These are phyloP conservation scores for Nycticorax nycticorax DNA, from an alignment of 2,113 vertebrate species.

Conservation along the genomic window DNA sequence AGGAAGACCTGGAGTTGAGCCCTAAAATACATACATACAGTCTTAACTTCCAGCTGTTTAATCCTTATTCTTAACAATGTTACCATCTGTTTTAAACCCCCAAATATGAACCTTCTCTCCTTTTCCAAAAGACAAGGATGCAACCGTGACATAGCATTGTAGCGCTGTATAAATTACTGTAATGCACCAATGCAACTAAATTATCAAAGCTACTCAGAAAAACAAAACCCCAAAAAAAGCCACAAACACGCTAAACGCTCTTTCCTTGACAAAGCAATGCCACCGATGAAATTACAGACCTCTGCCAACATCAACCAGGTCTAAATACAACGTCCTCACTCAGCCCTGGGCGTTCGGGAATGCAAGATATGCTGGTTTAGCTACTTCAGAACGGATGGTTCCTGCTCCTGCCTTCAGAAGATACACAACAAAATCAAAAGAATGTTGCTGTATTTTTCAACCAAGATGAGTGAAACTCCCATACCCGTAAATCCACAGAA, in stretches of 20 bases:
- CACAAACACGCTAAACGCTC: rapidly evolving
- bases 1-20: background rate
- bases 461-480: background rate
- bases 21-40: background rate
- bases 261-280: background rate
- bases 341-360: background rate
- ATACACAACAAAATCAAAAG: background rate
- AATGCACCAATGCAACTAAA: too few relatives aligned
- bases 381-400: background rate
- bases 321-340: background rate
- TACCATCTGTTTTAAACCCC: background rate
- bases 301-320: background rate
- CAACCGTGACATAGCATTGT: background rate
- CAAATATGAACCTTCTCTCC: background rate
- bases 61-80: background rate
- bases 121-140: background rate
- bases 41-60: background rate
- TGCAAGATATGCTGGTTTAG: background rate
- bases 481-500: background rate
- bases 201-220: background rate
- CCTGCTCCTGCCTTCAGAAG: background rate
- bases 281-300: background rate
- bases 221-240: background rate
- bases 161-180: background rate
- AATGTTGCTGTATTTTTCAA: background rate